Evolutionary conservation across 1,140 invertebrate genomes (phyloP), one percentile per base, ranked within the genome.

Genomic region (Drosophila novamexicana): DNA sequence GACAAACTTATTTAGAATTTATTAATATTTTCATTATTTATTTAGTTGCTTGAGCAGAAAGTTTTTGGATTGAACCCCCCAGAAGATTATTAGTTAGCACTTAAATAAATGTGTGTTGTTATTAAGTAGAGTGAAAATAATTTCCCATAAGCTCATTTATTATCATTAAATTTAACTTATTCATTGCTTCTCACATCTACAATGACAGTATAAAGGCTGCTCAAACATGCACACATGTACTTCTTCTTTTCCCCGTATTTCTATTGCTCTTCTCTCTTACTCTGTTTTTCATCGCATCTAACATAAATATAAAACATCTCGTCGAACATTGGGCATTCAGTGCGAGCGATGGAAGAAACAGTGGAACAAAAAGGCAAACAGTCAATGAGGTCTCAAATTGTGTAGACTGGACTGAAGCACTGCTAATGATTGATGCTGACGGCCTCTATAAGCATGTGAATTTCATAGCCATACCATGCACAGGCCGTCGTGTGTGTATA

Each of bases 341-440:
- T 76, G 37, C 32, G 57, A 62, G 37, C 32, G 22, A 44, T 52
- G 22, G 36, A 52, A 69, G 45, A 52, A 44, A 47, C 44, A 56
- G 57, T 45, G 36, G 16, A 47, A n/a, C 62, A 65, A 54, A 65
- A 53, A 54, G 49, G 56, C 52, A 58, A 57, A 45, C 36, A 65
- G 44, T 44, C 39, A 71, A 71, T 56, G 49, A 52, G 36, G 32
- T 39, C 40, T 29, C 22, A 29, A 58, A 56, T 16, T 61, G 49
- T 67, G 70, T 61, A 68, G 56, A 57, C 37, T 53, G 62, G 50
- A 18, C 44, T 54, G 44, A 10, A 44, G 61, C 54, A 8, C 57
- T 63, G 68, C 71, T 67, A 70, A 73, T 83, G 82, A 86, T 86
- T 86, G 82, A 79, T 69, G 62, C 54, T 50, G 66, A 44, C 39